These are phyloP conservation scores for Hyaena hyaena DNA, from an alignment of 2,113 vertebrate species.

Conservation along the genomic window DNA sequence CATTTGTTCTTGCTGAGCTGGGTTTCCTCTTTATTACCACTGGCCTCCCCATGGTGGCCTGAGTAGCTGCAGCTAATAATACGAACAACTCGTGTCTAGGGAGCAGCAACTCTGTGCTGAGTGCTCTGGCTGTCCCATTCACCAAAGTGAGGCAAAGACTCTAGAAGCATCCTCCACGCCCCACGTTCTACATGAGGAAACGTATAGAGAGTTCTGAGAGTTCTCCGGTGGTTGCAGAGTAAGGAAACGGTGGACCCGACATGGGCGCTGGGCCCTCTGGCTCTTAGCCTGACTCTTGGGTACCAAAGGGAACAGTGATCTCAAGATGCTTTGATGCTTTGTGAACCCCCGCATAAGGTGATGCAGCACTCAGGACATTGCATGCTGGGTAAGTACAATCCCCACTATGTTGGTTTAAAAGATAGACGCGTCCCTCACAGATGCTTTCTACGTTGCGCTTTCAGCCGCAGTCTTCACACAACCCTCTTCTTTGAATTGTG, in stretches of 20 bases:
- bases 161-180: background rate
- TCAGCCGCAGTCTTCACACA: background rate
- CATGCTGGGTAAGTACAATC: no score
- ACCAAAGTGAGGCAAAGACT: fast-evolving
- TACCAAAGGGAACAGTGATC: fast-evolving
- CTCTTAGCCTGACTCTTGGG: background rate
- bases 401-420: fast-evolving
- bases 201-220: no score
- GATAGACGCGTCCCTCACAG: no score
- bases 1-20: fast-evolving
- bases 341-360: fast-evolving
- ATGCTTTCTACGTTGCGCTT: no score
- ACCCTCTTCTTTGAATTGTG: background rate
- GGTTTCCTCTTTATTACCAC: background rate
- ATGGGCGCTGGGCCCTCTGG: background rate
- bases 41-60: fast-evolving
- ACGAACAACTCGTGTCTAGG: fast-evolving
- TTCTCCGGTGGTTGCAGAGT: background rate
- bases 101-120: fast-evolving
- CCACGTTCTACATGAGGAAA: background rate
- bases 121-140: background rate
- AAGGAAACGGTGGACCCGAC: background rate
- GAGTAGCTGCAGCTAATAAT: fast-evolving
- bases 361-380: fast-evolving
- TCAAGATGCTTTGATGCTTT: no score